Base-by-base conservation (phyloP, 2,113 vertebrate genomes). In the Nanorana parkeri region DNA sequence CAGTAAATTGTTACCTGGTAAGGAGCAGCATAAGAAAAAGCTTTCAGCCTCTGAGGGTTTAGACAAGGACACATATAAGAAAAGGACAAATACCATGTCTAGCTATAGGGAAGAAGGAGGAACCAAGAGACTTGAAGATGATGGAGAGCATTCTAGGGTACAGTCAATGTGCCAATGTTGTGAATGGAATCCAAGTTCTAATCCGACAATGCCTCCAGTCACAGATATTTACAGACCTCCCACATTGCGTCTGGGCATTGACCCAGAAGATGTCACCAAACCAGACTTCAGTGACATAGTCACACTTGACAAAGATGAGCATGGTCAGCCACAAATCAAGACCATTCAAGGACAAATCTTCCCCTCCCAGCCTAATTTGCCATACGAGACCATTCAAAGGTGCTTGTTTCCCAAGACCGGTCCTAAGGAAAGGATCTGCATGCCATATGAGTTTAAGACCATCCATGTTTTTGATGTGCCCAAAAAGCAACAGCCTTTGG, bases 111-210 rank as follows among this genome's bases (percentile, higher is more conserved):
- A 11, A 47, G 41, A 11, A 15, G 41, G 13, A 47, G 41, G 13
- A 47, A 1, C 41, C 41, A 10, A 47, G 6, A 5, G 0, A 24
- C 15, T 6, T 24, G 4, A 54, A 10, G 3, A 1, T 4, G 32
- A 19, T 15, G 69, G 3, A 29, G 5, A 73, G 7, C n/a, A 23
- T 19, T 16, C 6, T 2, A 32, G 54, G 0, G 32, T 21, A 13
- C 8, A 10, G 51, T 5, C 26, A 2, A 8, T 16, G 2, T 2
- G 10, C 28, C 21, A 71, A 51, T 2, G 4, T 4, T 26, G 3
- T 2, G 0, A 47, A 47, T 91, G 91, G 91, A 86, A 89, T 5
- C 0, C 6, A 10, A 89, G 88, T 74, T 84, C 41, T 78, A 88
- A 87, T 13, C 85, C 82, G 0, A 13, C 54, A 24, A 83, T 24